Evolutionary conservation across 2,797 vertebrate species (phyloP).

Genomic region (Capromys pilorides): DNA sequence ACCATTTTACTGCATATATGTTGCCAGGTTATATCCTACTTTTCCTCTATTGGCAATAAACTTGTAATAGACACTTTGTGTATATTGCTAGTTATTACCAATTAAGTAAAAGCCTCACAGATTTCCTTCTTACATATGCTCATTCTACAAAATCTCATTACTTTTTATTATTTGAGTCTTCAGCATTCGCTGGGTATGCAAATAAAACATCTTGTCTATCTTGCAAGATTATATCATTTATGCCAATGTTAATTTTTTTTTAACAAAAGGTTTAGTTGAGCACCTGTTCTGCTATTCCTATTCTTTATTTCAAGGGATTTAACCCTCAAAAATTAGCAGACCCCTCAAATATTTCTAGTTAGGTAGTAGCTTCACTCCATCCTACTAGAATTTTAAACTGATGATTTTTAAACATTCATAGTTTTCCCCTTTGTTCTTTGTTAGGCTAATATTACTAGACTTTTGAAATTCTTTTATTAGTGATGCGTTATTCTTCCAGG

Average conservation of each 20-base stretch:
- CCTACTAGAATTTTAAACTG: constrained; percentile 47
- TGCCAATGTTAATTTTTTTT: background rate
- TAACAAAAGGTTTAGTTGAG: constrained; percentile 23
- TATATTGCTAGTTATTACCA: background rate
- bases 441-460: constrained; percentile 46
- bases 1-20: background rate
- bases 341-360: constrained; percentile 29
- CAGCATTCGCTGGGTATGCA: background rate
- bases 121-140: constrained; percentile 12
- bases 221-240: constrained; percentile 31
- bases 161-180: constrained; percentile 43
- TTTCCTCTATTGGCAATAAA: constrained; percentile 41
- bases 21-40: background rate
- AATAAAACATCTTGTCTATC: constrained; percentile 9
- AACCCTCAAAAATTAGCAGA: background rate
- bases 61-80: background rate
- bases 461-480: constrained; percentile 44
- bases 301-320: constrained; percentile 40
- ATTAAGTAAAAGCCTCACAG: constrained; percentile 16
- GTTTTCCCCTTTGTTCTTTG: constrained; percentile 37
- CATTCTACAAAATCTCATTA: constrained; percentile 5
- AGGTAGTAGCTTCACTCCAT: constrained; percentile 24
- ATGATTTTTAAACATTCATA: background rate
- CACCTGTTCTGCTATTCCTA: constrained; percentile 13
- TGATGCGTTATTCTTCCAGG: constrained; percentile 37